A percentile compares a stretch with the other conserved stretches of the same genome.
Evolutionary conservation across 2,888 invertebrate genomes (phyloP).

Genomic region (Scaptomyza parva): DNA sequence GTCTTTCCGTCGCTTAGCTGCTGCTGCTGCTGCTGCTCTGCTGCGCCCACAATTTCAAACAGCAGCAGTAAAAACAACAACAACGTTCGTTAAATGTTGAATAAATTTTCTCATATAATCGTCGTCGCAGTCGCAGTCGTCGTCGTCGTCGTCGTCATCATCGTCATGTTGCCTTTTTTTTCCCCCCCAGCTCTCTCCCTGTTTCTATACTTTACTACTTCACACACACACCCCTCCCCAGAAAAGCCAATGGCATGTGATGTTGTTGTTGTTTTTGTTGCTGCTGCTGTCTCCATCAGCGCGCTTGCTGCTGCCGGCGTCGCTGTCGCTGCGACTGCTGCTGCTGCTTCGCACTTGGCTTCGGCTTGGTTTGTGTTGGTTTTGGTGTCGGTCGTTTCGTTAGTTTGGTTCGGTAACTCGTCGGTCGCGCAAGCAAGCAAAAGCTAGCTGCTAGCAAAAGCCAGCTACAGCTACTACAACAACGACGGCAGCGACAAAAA

Average conservation of each 20-base stretch:
- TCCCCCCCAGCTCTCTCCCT: constrained; percentile 9
- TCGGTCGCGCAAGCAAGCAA: constrained; percentile 78
- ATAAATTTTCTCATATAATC: constrained; percentile 76
- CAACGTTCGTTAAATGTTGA: constrained; percentile 75
- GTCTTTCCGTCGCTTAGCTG: constrained; percentile 16
- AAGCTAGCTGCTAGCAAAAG: neutral
- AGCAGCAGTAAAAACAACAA: constrained; percentile 26
- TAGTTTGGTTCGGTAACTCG: constrained; percentile 84
- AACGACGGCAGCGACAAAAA: constrained; percentile 16
- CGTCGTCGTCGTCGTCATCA: constrained; percentile 17
- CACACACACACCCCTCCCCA: constrained; percentile 42
- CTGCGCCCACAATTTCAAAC: constrained; percentile 56
- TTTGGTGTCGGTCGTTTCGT: constrained; percentile 74
- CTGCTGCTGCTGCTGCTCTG: constrained; percentile 39
- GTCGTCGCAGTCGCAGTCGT: constrained; percentile 57
- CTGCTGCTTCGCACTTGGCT: constrained; percentile 62
- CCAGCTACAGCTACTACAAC: constrained; percentile 20
- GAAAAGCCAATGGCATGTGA: constrained; percentile 45
- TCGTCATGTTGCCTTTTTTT: constrained; percentile 48
- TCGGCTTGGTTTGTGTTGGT: constrained; percentile 61
- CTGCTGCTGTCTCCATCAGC: constrained; percentile 52
- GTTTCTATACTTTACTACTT: constrained; percentile 19
- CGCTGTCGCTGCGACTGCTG: constrained; percentile 40
- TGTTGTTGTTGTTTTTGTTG: constrained; percentile 50
- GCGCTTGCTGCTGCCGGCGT: constrained; percentile 51